Evolutionary conservation across 2,888 invertebrate species (phyloP), one percentile per base, ranked within the genome.

Genomic region (Aplocera efformata): DNA sequence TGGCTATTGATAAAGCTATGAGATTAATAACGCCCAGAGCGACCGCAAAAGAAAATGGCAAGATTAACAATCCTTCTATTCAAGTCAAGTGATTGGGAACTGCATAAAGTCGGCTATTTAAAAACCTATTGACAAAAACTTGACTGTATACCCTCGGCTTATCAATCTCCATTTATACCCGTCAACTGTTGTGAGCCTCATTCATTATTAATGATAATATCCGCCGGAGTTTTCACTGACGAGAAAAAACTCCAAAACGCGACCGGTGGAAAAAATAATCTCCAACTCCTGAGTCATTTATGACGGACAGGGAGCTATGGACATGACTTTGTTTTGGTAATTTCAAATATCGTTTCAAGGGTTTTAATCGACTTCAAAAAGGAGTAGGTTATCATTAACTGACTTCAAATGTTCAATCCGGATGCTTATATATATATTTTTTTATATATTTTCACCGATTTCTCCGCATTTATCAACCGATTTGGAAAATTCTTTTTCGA

Each of bases 121-220:
- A 17, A 17, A 39, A 28, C 28, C 39, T 30, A 39, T 39, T 13
- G 40, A 30, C 17, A 36, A 17, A n/a, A 29, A 21, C 9, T 27
- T 17, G 5, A 10, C 33, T 24, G 35, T 17, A 50, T 29, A 20
- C 25, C 26, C 23, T 17, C 21, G 21, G 41, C 47, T 44, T 48
- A 46, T 38, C 55, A 31, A 62, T 69, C 63, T 63, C 56, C 57
- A 73, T 81, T 79, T 72, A 73, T 78, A 73, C 67, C 58, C 67
- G 72, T 75, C 75, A 70, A 58, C 68, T 67, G 67, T 69, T 72
- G 66, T 59, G 61, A 69, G 66, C 65, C 68, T 59, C 75, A 76
- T 84, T 75, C 78, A 85, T 86, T 86, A 88, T 88, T 86, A 85
- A 88, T 80, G 85, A 78, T 80, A 83, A 88, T 88, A 79, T 88